Conservation (phyloP, 2,113 vertebrate genomes). For the Tautogolabrus adspersus region DNA sequence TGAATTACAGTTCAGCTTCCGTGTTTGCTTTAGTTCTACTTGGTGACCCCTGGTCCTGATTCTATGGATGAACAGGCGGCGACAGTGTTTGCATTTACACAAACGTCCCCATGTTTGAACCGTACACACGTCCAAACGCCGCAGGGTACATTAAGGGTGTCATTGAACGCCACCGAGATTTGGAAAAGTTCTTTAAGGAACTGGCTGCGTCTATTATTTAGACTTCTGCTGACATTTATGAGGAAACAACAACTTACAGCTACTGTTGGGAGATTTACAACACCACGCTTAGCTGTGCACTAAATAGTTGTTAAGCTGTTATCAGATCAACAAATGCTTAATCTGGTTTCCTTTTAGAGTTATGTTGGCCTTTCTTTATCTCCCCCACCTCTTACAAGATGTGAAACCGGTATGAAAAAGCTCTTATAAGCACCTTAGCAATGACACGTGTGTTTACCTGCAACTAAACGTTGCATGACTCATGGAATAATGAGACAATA, state of each 20-base stretch:
- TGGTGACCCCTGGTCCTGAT: no score
- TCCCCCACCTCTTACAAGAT: neutral
- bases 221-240: neutral
- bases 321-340: constrained; percentile 8
- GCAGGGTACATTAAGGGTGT: constrained; percentile 1
- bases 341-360: neutral
- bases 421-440: no score
- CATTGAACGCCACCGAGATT: neutral
- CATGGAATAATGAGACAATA: constrained; percentile 5
- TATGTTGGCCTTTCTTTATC: neutral
- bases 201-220: neutral
- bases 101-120: constrained; percentile 9
- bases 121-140: constrained; percentile 6
- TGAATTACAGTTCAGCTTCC: neutral
- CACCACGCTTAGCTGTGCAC: neutral
- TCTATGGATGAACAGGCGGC: constrained; percentile 21
- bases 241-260: neutral
- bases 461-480: constrained; percentile 1
- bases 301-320: constrained; percentile 1
- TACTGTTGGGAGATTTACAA: neutral
- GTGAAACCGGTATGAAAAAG: no score
- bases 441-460: neutral
- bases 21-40: constrained; percentile 17
- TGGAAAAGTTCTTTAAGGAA: neutral
- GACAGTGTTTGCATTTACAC: constrained; percentile 2